A percentile compares a stretch with the other conserved stretches of the same genome.
Evolutionary conservation across 2,888 invertebrate species (phyloP).

Genomic region (Hemaris fuciformis): DNA sequence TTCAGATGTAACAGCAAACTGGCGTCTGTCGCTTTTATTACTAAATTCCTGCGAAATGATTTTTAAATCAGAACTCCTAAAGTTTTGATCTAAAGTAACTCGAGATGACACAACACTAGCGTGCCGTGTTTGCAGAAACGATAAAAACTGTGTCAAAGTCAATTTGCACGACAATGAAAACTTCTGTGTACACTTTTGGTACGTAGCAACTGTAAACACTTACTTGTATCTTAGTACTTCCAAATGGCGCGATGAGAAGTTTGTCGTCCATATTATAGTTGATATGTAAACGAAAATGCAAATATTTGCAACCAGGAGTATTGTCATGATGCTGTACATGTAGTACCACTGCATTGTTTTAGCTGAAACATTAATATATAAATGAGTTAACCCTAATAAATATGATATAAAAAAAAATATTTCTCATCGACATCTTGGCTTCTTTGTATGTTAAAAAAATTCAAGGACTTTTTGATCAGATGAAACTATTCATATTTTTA

Average conservation of each 20-base stretch:
- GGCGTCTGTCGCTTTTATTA: no score
- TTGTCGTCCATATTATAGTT: slow-evolving; percentile 77
- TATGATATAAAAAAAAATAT: no score
- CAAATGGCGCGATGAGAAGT: slow-evolving; percentile 67
- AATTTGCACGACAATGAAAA: neutral
- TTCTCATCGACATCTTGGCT: no score
- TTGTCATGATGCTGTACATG: slow-evolving; percentile 84
- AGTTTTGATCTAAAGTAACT: no score
- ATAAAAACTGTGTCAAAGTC: neutral
- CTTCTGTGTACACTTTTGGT: neutral
- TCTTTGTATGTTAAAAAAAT: no score
- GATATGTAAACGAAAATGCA: slow-evolving; percentile 83
- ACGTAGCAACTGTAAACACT: slow-evolving; percentile 34
- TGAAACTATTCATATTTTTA: no score
- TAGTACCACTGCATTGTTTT: slow-evolving; percentile 80
- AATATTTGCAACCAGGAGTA: slow-evolving; percentile 80
- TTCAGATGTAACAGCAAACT: neutral
- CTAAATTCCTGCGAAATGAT: no score
- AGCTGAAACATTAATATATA: slow-evolving; percentile 61
- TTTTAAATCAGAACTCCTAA: no score
- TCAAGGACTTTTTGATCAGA: no score
- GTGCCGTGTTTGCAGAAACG: neutral
- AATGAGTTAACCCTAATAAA: neutral
- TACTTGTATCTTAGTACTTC: slow-evolving; percentile 80
- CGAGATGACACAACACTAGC: no score